A percentile compares a stretch with the other conserved stretches of the same genome.
Conservation (phyloP, 2,888 invertebrate genomes). For the Holacanthella duospinosa region DNA sequence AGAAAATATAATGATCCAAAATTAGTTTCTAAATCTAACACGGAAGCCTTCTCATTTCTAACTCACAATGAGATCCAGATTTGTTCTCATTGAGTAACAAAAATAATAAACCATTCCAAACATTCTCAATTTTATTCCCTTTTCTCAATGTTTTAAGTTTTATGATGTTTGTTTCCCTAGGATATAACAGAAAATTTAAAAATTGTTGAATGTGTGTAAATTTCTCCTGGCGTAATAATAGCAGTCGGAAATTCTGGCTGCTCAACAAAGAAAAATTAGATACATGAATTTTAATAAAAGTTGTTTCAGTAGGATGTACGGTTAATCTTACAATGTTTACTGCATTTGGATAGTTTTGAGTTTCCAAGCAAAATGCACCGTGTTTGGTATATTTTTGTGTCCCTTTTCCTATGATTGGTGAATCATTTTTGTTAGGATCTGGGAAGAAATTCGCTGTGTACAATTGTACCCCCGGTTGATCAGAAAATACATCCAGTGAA, state of each 20-base stretch:
- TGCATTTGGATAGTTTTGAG: constrained; percentile 87
- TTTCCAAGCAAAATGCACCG: constrained; percentile 76
- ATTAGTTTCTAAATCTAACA: too few relatives aligned
- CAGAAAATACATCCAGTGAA: constrained; percentile 65
- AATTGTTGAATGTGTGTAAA: constrained; percentile 58
- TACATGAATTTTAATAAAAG: background rate
- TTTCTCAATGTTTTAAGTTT: too few relatives aligned
- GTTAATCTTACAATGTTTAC: constrained; percentile 59
- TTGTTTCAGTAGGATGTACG: background rate
- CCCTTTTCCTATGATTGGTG: constrained; percentile 56
- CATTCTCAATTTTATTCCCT: too few relatives aligned
- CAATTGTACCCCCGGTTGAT: constrained; percentile 83
- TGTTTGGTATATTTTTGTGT: constrained; percentile 61
- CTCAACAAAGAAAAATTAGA: constrained; percentile 41
- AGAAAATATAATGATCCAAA: too few relatives aligned
- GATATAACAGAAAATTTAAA: constrained; percentile 60
- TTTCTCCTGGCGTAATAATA: constrained; percentile 59
- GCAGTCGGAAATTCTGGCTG: constrained; percentile 65
- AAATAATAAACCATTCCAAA: too few relatives aligned
- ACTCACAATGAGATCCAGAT: too few relatives aligned
- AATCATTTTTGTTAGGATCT: constrained; percentile 41
- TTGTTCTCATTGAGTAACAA: too few relatives aligned
- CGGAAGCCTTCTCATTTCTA: too few relatives aligned
- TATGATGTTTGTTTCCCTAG: too few relatives aligned
- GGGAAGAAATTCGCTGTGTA: constrained; percentile 73